These are phyloP conservation scores for Sphaerophoria rueppellii DNA, from an alignment of 2,888 invertebrate genomes.

Conservation along the genomic window DNA sequence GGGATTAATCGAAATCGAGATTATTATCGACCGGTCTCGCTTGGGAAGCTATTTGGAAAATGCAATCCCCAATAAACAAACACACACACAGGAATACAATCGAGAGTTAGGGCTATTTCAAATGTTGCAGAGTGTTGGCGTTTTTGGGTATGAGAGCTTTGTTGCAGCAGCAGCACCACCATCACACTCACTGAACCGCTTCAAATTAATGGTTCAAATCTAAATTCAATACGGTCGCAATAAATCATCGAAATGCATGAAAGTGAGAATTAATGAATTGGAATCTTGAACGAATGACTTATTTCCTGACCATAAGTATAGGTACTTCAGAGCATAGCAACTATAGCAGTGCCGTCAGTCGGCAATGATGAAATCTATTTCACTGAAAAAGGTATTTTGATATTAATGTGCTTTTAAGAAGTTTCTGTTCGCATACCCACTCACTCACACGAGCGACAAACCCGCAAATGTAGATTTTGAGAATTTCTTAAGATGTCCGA, in stretches of 20 bases:
- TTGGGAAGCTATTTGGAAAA: conserved; percentile 40
- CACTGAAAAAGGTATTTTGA: conserved; percentile 21
- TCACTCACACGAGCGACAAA: background rate
- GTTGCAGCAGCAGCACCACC: conserved; percentile 22
- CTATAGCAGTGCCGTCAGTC: background rate
- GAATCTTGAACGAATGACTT: conserved; percentile 54
- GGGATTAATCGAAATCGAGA: conserved; percentile 51
- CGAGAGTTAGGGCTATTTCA: background rate
- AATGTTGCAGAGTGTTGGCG: conserved; percentile 44
- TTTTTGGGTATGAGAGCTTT: conserved; percentile 10
- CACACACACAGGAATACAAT: conserved; percentile 12
- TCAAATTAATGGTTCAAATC: conserved; percentile 63
- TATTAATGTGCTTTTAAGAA: conserved; percentile 34
- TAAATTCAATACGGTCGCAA: conserved; percentile 47
- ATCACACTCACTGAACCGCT: conserved; percentile 49
- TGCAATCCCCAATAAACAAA: conserved; percentile 24
- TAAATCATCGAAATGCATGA: conserved; percentile 68
- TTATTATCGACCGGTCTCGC: conserved; percentile 24
- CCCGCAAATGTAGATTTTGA: background rate
- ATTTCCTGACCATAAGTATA: conserved; percentile 45
- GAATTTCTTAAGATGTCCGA: background rate
- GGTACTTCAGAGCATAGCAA: conserved; percentile 25
- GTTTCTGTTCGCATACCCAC: conserved; percentile 11
- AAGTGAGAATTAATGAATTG: conserved; percentile 67
- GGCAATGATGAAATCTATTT: conserved; percentile 62